Conservation (phyloP, 1,140 invertebrate genomes). For the Halictus rubicundus region DNA sequence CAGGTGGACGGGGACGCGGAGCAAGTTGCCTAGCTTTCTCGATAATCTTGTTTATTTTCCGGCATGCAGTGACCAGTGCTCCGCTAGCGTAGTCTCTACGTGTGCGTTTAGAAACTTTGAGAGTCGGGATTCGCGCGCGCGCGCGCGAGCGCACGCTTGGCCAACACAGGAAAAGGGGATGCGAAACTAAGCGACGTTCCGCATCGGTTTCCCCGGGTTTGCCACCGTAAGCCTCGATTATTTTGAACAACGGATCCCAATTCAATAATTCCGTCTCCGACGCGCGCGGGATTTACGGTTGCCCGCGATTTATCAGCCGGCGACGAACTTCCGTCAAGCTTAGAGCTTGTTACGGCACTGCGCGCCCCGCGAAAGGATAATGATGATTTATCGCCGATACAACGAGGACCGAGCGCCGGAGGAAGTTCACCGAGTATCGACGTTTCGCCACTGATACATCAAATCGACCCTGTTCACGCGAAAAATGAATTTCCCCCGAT, state of each 20-base stretch:
- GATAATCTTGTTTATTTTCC: conserved; percentile 58
- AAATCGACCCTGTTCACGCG: neutral
- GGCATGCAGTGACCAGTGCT: neutral
- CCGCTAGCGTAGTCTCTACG: neutral
- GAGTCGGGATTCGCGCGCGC: neutral
- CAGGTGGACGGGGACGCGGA: conserved; percentile 25
- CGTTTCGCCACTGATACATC: neutral
- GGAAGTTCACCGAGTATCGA: neutral
- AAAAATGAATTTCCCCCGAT: too few relatives aligned
- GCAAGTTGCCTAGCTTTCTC: conserved; percentile 32
- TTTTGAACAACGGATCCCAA: conserved; percentile 10
- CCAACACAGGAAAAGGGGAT: neutral
- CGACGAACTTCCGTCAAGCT: conserved; percentile 33
- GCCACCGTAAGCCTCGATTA: conserved; percentile 8
- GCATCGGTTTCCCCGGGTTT: neutral
- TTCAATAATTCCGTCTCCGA: neutral
- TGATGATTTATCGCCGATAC: conserved; percentile 45
- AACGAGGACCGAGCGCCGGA: neutral
- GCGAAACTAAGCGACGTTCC: neutral
- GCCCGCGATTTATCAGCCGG: conserved; percentile 25
- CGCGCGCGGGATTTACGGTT: neutral
- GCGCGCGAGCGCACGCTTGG: neutral
- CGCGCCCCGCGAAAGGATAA: conserved; percentile 33
- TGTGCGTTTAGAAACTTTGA: conserved; percentile 14
- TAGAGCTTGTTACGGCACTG: conserved; percentile 20